Conservation (phyloP, 2,797 vertebrate species). For the Periparus ater region DNA sequence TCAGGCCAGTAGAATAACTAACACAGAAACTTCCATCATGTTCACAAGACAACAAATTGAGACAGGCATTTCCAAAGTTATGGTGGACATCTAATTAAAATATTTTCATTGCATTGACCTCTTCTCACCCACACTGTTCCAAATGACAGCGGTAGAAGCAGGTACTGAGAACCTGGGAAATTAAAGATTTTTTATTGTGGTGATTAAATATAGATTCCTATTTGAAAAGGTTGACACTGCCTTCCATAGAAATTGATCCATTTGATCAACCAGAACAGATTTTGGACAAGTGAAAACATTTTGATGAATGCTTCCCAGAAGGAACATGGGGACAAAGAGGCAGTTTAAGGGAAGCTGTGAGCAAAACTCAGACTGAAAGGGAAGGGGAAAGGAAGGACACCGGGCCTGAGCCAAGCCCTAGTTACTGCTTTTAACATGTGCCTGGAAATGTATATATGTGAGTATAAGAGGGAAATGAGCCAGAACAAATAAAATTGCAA, state of each 20-base stretch:
- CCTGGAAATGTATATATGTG: conserved; percentile 57
- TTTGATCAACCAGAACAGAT: not conserved
- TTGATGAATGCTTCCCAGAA: conserved; percentile 40
- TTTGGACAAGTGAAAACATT: conserved; percentile 17
- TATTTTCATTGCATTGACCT: not conserved
- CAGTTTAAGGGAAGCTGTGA: conserved; percentile 30
- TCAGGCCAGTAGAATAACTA: not conserved
- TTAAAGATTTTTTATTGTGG: not conserved
- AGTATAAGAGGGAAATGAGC: conserved; percentile 66
- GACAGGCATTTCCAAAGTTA: not conserved
- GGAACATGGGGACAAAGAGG: not conserved
- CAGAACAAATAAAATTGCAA: conserved; percentile 73
- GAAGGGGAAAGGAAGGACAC: conserved; percentile 59
- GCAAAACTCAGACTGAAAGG: conserved; percentile 7
- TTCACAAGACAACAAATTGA: not conserved
- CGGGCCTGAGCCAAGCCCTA: conserved; percentile 30
- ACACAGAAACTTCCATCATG: not conserved
- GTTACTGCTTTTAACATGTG: conserved; percentile 69
- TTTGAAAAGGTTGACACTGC: not conserved
- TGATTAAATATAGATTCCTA: not conserved
- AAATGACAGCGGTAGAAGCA: not conserved
- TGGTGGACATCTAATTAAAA: not conserved
- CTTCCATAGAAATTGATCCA: not conserved
- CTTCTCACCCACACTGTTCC: not conserved
- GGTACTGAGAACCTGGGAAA: not conserved